Conservation (phyloP, 1,140 invertebrate genomes). For the Pseudomyrmex dendroicus region DNA sequence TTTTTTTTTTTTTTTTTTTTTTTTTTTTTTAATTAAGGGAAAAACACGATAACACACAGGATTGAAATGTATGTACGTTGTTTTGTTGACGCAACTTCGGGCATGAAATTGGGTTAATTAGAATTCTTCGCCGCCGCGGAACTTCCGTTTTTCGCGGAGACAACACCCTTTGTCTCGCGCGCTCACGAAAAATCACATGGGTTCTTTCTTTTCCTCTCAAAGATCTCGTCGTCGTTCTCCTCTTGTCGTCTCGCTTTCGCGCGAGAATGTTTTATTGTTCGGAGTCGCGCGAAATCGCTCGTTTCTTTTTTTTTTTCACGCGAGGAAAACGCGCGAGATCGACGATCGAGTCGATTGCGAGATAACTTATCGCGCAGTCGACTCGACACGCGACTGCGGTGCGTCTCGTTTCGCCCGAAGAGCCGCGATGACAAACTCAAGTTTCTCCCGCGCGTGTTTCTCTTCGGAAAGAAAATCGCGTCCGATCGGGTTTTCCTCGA, state of each 20-base stretch:
- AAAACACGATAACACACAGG: conserved; percentile 4
- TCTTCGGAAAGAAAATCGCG: not conserved
- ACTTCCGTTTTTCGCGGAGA: conserved; percentile 22
- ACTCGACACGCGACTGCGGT: not conserved
- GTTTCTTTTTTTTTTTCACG: conserved; percentile 26
- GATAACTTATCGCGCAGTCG: conserved; percentile 23
- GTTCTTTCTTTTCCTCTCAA: conserved; percentile 30
- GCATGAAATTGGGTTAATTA: conserved; percentile 52
- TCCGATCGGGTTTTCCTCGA: not conserved
- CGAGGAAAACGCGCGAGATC: conserved; percentile 32
- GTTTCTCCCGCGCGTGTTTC: not conserved
- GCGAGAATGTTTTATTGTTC: conserved; percentile 61
- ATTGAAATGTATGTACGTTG: not conserved
- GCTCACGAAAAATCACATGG: conserved; percentile 5
- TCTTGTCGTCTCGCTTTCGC: conserved; percentile 36
- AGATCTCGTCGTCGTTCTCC: conserved; percentile 12
- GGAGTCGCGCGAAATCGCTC: conserved; percentile 2
- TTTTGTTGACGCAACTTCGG: conserved; percentile 22
- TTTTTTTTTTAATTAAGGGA: conserved; percentile 29
- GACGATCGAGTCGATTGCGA: not conserved
- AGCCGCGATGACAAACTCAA: conserved; percentile 6
- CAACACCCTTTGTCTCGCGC: conserved; percentile 6
- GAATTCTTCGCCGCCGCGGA: not conserved
- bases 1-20: no score
- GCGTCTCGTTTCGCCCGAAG: not conserved